Evolutionary conservation across 1,140 invertebrate genomes (phyloP).

Genomic region (Laupala kohalensis): DNA sequence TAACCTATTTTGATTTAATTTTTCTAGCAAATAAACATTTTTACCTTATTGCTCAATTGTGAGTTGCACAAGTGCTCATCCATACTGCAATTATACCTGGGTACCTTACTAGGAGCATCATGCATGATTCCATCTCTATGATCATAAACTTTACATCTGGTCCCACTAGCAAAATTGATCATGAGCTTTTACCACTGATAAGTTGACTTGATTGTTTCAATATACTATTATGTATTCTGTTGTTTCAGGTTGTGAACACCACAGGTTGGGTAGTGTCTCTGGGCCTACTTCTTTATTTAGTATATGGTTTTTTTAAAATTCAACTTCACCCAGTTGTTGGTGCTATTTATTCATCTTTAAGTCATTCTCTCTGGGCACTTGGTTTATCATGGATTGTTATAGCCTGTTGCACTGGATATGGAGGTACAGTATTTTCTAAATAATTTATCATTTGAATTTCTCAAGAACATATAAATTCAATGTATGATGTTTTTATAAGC

Average conservation of each 20-base stretch:
- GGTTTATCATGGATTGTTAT: constrained; percentile 74
- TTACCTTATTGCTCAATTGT: too few relatives aligned
- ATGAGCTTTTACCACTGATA: too few relatives aligned
- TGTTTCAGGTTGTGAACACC: constrained; percentile 42
- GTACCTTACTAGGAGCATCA: too few relatives aligned
- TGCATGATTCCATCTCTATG: too few relatives aligned
- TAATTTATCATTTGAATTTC: not conserved
- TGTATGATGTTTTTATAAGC: too few relatives aligned
- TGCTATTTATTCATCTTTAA: constrained; percentile 69
- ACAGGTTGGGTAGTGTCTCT: constrained; percentile 54
- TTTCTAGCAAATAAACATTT: too few relatives aligned
- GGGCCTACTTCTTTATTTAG: constrained; percentile 47
- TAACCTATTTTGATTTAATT: too few relatives aligned
- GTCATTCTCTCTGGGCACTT: constrained; percentile 72
- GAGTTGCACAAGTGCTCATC: too few relatives aligned
- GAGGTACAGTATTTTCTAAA: constrained; percentile 47
- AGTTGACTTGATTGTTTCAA: not conserved
- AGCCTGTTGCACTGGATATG: constrained; percentile 76
- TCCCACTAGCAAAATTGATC: too few relatives aligned
- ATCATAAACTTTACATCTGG: too few relatives aligned
- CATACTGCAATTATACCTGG: too few relatives aligned
- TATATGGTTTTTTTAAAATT: constrained; percentile 62
- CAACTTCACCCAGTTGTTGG: constrained; percentile 51
- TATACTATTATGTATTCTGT: constrained; percentile 1
- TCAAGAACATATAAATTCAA: not conserved